A percentile compares a stretch with the other conserved stretches of the same genome.
Evolutionary conservation across 2,113 vertebrate species (phyloP).

Genomic region (Leucoraja erinaceus): DNA sequence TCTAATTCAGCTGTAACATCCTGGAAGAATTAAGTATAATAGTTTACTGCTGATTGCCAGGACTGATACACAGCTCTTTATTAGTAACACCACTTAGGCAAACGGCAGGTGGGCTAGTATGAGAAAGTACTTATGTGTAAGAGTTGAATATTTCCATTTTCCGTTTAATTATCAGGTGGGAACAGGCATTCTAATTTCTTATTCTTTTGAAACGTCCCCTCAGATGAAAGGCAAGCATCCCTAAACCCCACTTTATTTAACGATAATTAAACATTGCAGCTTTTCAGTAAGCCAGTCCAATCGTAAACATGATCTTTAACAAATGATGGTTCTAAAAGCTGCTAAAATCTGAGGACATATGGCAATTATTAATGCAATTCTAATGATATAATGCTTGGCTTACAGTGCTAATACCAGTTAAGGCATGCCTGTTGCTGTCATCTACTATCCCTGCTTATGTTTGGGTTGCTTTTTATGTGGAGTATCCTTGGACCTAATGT

Average conservation of each 20-base stretch:
- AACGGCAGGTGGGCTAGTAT: not conserved
- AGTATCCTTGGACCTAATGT: not conserved
- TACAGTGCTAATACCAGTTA: not conserved
- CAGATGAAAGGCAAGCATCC: not conserved
- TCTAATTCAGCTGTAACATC: not conserved
- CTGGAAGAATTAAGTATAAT: conserved; percentile 21
- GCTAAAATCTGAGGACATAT: not conserved
- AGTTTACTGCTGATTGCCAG: not conserved
- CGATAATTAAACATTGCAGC: not conserved
- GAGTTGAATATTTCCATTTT: conserved; percentile 19
- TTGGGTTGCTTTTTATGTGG: not conserved
- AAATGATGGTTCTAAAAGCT: not conserved
- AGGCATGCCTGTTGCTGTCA: not conserved
- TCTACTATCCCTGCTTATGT: not conserved
- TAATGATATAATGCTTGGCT: too few relatives aligned
- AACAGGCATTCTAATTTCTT: conserved; percentile 20
- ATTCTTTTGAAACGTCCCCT: not conserved
- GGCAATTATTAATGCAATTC: not conserved
- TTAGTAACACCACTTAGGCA: not conserved
- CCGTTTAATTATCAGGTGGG: not conserved
- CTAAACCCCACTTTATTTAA: not conserved
- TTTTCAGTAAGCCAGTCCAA: not conserved
- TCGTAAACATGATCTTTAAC: not conserved
- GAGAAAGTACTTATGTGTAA: not conserved
- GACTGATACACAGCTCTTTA: not conserved